Evolutionary conservation across 2,888 invertebrate species (phyloP).

Genomic region (Eupithecia centaureata): DNA sequence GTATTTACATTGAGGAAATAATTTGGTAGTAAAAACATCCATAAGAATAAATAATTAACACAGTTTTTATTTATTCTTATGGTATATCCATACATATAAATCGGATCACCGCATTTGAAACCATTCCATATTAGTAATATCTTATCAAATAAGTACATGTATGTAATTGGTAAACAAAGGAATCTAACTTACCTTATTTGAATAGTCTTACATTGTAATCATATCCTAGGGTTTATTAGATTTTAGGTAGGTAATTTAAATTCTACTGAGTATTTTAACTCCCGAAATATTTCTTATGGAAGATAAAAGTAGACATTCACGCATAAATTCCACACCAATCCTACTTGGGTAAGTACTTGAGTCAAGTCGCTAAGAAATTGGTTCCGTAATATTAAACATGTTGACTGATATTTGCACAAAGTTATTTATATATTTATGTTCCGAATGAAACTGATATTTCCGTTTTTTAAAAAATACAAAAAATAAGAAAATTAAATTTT

Average conservation of each 20-base stretch:
- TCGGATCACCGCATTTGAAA: background rate
- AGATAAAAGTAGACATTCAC: background rate
- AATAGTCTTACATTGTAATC: background rate
- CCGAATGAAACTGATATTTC: too few relatives aligned
- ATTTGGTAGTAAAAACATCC: background rate
- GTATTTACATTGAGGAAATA: background rate
- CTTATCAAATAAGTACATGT: background rate
- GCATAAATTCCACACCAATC: background rate
- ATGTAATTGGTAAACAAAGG: background rate
- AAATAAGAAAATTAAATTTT: too few relatives aligned
- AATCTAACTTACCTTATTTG: constrained; percentile 1
- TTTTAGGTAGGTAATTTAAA: background rate
- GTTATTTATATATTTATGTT: too few relatives aligned
- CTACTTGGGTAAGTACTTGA: background rate
- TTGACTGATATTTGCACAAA: too few relatives aligned
- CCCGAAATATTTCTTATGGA: background rate
- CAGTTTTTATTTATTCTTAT: too few relatives aligned
- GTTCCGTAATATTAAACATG: too few relatives aligned
- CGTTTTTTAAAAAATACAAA: too few relatives aligned
- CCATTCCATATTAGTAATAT: background rate
- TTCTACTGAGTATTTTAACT: background rate
- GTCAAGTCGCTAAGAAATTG: background rate
- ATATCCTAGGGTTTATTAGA: background rate
- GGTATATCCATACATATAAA: too few relatives aligned
- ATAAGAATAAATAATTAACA: too few relatives aligned